A percentile compares a stretch with the other conserved stretches of the same genome.
Conservation (phyloP, 92 coral and sea anemone species). For the Parazoanthus darwini region DNA sequence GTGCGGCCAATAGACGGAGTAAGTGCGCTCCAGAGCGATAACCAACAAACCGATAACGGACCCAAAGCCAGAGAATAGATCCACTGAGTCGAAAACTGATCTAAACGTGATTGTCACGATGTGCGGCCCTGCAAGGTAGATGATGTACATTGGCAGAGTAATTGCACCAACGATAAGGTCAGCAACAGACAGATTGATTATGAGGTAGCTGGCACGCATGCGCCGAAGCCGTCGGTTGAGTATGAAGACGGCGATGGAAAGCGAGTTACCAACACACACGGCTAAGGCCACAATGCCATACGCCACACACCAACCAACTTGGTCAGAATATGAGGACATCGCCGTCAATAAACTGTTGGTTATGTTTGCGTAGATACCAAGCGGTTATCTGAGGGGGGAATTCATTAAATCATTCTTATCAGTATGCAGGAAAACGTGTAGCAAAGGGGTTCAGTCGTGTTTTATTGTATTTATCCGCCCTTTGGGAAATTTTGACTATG, state of each 20-base stretch:
- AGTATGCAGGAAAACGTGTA: neutral
- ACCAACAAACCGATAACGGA: conserved; percentile 57
- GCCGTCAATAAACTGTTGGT: neutral
- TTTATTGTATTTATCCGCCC: too few species aligned
- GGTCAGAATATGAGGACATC: conserved; percentile 33
- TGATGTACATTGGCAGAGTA: conserved; percentile 60
- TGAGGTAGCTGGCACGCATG: conserved; percentile 61
- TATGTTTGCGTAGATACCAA: neutral
- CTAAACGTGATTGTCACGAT: conserved; percentile 9
- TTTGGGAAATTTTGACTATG: too few species aligned
- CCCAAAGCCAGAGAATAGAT: conserved; percentile 62
- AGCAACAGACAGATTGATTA: conserved; percentile 60
- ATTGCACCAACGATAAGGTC: conserved; percentile 72
- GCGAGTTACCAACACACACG: conserved; percentile 48
- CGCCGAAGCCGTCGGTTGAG: conserved; percentile 54
- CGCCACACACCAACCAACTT: conserved; percentile 49
- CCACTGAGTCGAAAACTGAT: conserved; percentile 43
- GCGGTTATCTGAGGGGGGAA: neutral
- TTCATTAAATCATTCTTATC: too few species aligned
- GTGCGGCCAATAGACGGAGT: conserved; percentile 57
- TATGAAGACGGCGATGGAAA: conserved; percentile 52
- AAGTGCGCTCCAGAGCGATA: conserved; percentile 57
- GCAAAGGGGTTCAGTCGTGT: too few species aligned
- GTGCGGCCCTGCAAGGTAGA: conserved; percentile 19
- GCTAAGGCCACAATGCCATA: conserved; percentile 51